phyloP scores from a whole-genome alignment of 2,888 invertebrate species.

The Seira musarum region DNA sequence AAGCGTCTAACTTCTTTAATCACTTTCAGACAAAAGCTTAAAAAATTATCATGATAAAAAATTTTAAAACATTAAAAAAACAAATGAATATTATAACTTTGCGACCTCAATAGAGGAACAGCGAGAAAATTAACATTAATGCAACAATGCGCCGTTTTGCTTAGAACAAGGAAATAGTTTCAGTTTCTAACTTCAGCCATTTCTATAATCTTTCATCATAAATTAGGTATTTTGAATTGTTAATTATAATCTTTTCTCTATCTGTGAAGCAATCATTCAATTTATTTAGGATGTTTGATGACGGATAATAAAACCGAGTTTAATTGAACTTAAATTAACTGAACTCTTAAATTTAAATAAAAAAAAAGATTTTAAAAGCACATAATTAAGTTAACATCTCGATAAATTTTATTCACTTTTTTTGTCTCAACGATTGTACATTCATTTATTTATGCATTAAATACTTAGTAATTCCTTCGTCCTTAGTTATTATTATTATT shows the following conservation, averaged over 20 bases:
- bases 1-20: neutral
- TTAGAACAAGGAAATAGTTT: too few relatives aligned
- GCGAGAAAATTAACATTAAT: neutral
- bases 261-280: neutral
- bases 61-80: neutral
- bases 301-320: too few relatives aligned
- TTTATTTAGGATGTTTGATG: too few relatives aligned
- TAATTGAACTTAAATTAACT: too few relatives aligned
- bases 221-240: neutral
- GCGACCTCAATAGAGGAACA: neutral
- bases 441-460: too few relatives aligned
- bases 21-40: neutral
- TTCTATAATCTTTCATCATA: neutral
- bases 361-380: neutral
- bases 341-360: too few relatives aligned
- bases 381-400: too few relatives aligned
- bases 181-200: too few relatives aligned
- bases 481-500: too few relatives aligned
- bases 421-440: neutral
- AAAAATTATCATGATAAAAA: neutral
- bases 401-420: neutral
- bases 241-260: neutral
- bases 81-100: neutral
- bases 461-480: too few relatives aligned
- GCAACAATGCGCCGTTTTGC: neutral